Conservation (phyloP, 1,140 invertebrate genomes). For the Trachymyrmex cornetzi region DNA sequence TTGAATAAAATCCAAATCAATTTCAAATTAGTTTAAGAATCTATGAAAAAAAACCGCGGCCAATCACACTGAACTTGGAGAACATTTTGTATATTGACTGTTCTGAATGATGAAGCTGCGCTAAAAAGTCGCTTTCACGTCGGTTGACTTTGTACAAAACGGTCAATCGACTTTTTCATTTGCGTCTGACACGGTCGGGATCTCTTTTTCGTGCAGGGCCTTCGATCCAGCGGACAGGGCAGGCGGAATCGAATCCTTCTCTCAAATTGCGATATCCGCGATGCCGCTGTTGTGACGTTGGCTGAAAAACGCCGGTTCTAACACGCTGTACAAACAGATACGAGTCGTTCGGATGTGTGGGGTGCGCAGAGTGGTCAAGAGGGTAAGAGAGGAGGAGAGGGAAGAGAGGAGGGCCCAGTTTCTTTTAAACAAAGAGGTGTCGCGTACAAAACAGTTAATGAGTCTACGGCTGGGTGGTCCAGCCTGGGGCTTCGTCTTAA, state of each 20-base stretch:
- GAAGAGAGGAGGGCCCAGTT: constrained; percentile 66
- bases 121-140: constrained; percentile 23
- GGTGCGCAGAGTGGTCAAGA: constrained; percentile 51
- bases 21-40: not conserved
- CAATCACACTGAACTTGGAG: not conserved
- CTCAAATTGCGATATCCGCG: constrained; percentile 58
- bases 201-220: constrained; percentile 29
- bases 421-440: constrained; percentile 84
- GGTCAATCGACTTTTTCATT: constrained; percentile 55
- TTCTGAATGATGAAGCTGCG: constrained; percentile 2
- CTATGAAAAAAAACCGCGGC: not conserved
- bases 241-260: constrained; percentile 54
- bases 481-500: constrained; percentile 84
- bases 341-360: constrained; percentile 37
- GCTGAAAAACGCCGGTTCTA: constrained; percentile 60
- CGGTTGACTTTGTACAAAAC: constrained; percentile 50
- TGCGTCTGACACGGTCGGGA: constrained; percentile 4
- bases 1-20: constrained; percentile 29
- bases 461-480: constrained; percentile 86
- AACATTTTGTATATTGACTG: not conserved
- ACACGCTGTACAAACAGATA: constrained; percentile 75
- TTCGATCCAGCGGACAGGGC: constrained; percentile 24
- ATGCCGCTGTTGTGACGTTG: constrained; percentile 1
- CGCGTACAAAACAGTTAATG: constrained; percentile 85
- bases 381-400: constrained; percentile 37